Base-by-base conservation (phyloP, 2,888 invertebrate species). In the Tridacna crocea region DNA sequence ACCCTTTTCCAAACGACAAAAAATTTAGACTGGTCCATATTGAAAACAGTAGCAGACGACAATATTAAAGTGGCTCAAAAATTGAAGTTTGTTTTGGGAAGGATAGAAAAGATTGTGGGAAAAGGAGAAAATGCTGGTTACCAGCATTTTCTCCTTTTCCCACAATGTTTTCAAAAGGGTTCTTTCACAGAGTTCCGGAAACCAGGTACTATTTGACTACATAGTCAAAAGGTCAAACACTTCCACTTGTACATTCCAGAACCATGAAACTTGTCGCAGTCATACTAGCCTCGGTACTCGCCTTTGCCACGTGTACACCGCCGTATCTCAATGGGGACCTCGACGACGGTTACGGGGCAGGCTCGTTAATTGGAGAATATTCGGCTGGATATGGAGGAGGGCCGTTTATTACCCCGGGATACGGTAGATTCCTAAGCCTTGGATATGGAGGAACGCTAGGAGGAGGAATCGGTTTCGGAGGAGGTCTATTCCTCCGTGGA, bases 81-180 rank as follows among this genome's bases (percentile, higher is more conserved):
- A 6, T 19, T 17, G n/a, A 10, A 6, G 1, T 19, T 3, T 55
- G 2, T 55, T 4, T 55, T 55, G 1, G 17, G 10, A 6, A 55
- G 22, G 19, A 2, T 22, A 61, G 61, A 61, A 61, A 61, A 22
- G 10, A 61, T 61, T 61, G 61, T n/a, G 13, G 19, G 22, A 61
- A 61, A 61, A n/a, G 61, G 24, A 61, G 61, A 61, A 61, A 55
- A 19, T 55, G 55, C 19, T 55, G 55, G n/a, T 55, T n/a, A 55
- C n/a, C 55, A 55, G 55, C 55, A 55, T 55, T 55, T 55, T 55
- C 55, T 55, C n/a, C 55, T 55, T 55, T n/a, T 55, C 10, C 17
- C n/a, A 55, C 10, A n/a, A n/a, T 55, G 55, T 2, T 55, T 17
- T 55, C n/a, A 19, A 19, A 55, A 55, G 17, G 2, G 2, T 55